A percentile compares a stretch with the other conserved stretches of the same genome.
phyloP scores from a whole-genome alignment of 1,140 invertebrate species.

The Scaptomyza pallida region DNA sequence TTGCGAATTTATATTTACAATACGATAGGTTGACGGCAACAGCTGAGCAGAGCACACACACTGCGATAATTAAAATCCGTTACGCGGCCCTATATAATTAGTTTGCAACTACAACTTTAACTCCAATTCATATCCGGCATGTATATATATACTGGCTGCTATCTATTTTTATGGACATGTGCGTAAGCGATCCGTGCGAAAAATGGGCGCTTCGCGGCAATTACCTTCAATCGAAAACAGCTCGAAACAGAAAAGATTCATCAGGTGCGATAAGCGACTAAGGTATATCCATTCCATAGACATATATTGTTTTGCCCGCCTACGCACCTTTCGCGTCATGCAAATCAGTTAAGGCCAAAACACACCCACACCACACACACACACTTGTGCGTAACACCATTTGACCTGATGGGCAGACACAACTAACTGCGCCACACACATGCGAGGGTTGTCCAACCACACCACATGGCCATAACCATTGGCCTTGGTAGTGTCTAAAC shows the following conservation, averaged over 20 bases:
- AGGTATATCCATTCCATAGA: no score
- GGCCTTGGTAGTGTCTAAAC: neutral
- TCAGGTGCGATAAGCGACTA: constrained; percentile 57
- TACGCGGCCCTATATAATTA: constrained; percentile 76
- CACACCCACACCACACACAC: constrained; percentile 19
- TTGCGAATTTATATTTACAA: no score
- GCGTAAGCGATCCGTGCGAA: constrained; percentile 82
- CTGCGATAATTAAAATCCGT: constrained; percentile 77
- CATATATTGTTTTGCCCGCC: constrained; percentile 46
- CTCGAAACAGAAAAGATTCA: constrained; percentile 61
- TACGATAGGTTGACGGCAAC: constrained; percentile 58
- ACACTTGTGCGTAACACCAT: constrained; percentile 58
- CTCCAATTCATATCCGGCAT: constrained; percentile 56
- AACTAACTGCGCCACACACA: constrained; percentile 21
- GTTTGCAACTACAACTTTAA: constrained; percentile 33
- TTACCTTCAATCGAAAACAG: constrained; percentile 70
- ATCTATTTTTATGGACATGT: constrained; percentile 80
- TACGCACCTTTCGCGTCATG: constrained; percentile 77
- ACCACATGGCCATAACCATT: neutral
- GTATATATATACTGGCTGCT: constrained; percentile 30
- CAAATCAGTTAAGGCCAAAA: constrained; percentile 68
- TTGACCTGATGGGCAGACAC: constrained; percentile 35
- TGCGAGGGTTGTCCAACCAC: constrained; percentile 26
- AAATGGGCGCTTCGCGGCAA: constrained; percentile 82
- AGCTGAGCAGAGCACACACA: constrained; percentile 54